A percentile compares a stretch with the other conserved stretches of the same genome.
Conservation (phyloP, 2,888 invertebrate genomes). For the Amblyteles armatorius region DNA sequence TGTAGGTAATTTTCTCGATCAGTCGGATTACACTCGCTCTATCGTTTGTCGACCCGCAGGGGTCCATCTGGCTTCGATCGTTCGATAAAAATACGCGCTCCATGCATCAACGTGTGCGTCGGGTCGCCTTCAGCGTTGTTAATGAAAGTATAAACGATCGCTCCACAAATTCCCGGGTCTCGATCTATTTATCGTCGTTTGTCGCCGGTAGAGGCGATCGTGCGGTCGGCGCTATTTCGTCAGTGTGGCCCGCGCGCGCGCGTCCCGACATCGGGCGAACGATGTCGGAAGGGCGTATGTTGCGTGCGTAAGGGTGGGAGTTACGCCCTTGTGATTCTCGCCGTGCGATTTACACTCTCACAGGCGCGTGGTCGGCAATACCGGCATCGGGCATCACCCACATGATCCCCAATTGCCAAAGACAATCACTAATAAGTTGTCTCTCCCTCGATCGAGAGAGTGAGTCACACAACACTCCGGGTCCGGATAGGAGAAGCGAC, state of each 20-base stretch:
- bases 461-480: slow-evolving; percentile 77
- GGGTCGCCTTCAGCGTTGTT: slow-evolving; percentile 21
- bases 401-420: slow-evolving; percentile 80
- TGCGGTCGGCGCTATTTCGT: slow-evolving; percentile 35
- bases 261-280: too few relatives aligned
- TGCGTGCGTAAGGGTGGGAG: neutral
- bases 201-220: slow-evolving; percentile 24
- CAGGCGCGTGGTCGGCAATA: slow-evolving; percentile 6
- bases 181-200: slow-evolving; percentile 41
- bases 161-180: neutral
- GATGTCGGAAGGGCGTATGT: neutral
- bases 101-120: neutral
- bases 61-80: slow-evolving; percentile 72
- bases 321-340: neutral
- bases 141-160: slow-evolving; percentile 54
- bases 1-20: slow-evolving; percentile 47
- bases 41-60: slow-evolving; percentile 73
- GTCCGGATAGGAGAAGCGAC: slow-evolving; percentile 30
- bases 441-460: slow-evolving; percentile 79
- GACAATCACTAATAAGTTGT: slow-evolving; percentile 82
- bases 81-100: neutral
- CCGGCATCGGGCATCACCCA: slow-evolving; percentile 59
- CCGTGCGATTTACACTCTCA: neutral
- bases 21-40: slow-evolving; percentile 18
- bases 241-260: slow-evolving; percentile 22